Evolutionary conservation across 2,797 vertebrate genomes (phyloP).

Genomic region (Loris lydekkerianus): DNA sequence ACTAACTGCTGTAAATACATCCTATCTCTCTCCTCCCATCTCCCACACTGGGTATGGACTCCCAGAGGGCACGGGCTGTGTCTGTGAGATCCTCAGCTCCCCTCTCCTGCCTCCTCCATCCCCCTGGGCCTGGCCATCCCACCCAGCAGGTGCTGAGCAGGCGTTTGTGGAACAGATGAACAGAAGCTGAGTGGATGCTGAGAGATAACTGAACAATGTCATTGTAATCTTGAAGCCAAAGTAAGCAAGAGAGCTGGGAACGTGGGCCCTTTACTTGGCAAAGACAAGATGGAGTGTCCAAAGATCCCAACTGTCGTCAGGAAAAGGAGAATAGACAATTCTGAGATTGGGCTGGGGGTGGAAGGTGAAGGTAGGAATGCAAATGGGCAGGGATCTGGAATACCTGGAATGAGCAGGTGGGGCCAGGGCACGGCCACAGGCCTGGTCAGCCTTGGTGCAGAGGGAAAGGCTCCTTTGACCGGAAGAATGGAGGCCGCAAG

Average conservation of each 20-base stretch:
- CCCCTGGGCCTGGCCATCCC: neutral
- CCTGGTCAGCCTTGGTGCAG: neutral
- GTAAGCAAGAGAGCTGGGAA: fast-evolving
- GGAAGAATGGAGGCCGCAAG: fast-evolving
- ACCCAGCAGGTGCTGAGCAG: neutral
- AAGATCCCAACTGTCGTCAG: neutral
- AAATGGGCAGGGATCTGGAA: neutral
- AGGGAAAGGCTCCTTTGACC: neutral
- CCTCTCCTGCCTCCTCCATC: neutral
- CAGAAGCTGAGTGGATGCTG: neutral
- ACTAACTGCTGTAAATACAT: fast-evolving
- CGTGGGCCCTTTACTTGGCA: neutral
- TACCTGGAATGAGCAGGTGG: neutral
- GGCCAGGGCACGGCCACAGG: fast-evolving
- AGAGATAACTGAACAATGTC: too few species aligned
- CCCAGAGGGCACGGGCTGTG: neutral
- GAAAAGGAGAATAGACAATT: neutral
- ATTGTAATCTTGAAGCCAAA: neutral
- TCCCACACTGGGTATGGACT: fast-evolving
- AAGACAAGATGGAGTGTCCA: fast-evolving
- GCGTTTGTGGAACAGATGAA: neutral
- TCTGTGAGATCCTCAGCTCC: fast-evolving
- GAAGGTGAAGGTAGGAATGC: too few species aligned
- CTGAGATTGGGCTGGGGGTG: fast-evolving
- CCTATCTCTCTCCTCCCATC: neutral